Evolutionary conservation across 1,140 invertebrate genomes (phyloP), one percentile per base, ranked within the genome.

Genomic region (Ganaspis sp.): DNA sequence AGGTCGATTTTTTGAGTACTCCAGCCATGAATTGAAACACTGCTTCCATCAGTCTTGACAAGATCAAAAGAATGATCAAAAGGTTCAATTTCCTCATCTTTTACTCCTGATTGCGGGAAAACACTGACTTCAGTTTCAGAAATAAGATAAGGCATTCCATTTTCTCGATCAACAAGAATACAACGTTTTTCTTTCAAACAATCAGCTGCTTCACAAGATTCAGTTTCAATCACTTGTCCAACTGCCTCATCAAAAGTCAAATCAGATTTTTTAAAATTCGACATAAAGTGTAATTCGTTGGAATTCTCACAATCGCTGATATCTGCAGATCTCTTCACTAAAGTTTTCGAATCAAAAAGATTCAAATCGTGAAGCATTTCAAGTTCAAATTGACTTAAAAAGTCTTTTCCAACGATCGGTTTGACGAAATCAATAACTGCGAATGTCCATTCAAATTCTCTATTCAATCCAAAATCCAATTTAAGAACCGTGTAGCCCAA

Each of bases 91-190:
- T 64, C 58, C 15, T 29, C 23, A 6, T 64, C 15, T 4, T 34
- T 26, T 0, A 29, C 23, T 3, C 29, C 23, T 29, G 21, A 64
- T 29, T 64, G 15, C 5, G 58, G 58, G 15, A 29, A 64, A 64
- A 64, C 58, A 64, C 58, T 64, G 15, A 64, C 15, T 15, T 29
- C 12, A 0, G n/a, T 12, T n/a, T 29, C 23, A 29, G 58, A 64
- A 12, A 64, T 12, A 34, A 64, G 26, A 64, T n/a, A 64, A 1
- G 58, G 58, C 26, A 29, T 29, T 64, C 58, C 23, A 29, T 12
- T 64, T 34, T 64, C 26, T 64, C n/a, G 21, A n/a, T 64, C 58
- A 29, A 64, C 58, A 64, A 64, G 58, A 64, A 64, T 64, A 15
- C 29, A 29, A n/a, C 58, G 9, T 29, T 26, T n/a, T n/a, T 64